Percentiles rank a stretch among this genome's conserved stretches.
phyloP scores from a whole-genome alignment of 1,140 invertebrate species.

The Coptotermes formosanus region DNA sequence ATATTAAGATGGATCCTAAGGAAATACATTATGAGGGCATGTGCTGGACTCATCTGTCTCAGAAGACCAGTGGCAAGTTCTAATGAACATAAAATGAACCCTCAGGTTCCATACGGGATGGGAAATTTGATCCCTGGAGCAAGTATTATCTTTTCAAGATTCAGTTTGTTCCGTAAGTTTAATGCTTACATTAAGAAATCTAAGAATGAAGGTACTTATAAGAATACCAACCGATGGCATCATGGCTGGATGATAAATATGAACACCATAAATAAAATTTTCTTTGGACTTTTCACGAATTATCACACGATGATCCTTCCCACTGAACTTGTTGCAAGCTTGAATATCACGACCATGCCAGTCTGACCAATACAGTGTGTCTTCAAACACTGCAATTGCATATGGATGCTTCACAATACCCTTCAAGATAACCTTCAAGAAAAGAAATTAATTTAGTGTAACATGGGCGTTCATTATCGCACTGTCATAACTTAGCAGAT shows the following conservation, averaged over 20 bases:
- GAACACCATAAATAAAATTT: constrained; percentile 58
- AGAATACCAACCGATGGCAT: constrained; percentile 1
- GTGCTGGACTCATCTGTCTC: too few species aligned
- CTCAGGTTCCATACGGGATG: too few species aligned
- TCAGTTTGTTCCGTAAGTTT: too few species aligned
- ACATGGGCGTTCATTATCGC: too few species aligned
- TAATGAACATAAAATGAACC: too few species aligned
- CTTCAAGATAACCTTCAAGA: constrained; percentile 51
- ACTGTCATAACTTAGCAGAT: too few species aligned
- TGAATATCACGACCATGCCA: constrained; percentile 64
- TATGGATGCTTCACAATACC: constrained; percentile 71
- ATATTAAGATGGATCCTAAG: too few species aligned
- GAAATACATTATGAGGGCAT: too few species aligned
- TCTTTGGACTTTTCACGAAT: constrained; percentile 46
- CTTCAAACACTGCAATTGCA: constrained; percentile 82
- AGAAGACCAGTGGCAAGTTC: too few species aligned
- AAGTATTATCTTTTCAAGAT: too few species aligned
- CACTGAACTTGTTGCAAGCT: constrained; percentile 66
- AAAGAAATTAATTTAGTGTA: background rate
- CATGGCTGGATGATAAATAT: constrained; percentile 66
- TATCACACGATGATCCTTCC: constrained; percentile 57
- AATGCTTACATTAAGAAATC: too few species aligned
- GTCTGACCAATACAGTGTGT: constrained; percentile 85
- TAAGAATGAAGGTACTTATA: background rate
- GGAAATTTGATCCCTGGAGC: too few species aligned